Evolutionary conservation across 2,888 invertebrate species (phyloP).

Genomic region (Trisateles emortualis): DNA sequence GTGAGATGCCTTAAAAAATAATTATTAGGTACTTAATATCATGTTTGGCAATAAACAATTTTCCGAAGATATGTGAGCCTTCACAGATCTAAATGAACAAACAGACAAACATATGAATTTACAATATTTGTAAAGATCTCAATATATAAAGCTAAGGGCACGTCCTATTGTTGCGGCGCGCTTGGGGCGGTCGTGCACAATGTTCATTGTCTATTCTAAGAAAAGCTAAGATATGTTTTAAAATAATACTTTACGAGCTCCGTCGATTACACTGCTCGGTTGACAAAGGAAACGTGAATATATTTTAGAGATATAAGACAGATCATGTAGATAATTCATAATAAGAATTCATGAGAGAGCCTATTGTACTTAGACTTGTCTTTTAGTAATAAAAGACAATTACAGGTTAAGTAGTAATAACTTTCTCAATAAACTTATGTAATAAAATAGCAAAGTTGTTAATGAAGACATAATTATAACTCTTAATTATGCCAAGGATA

Average conservation of each 20-base stretch:
- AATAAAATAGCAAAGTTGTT: neutral
- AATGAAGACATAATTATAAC: neutral
- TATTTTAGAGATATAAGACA: constrained; percentile 25
- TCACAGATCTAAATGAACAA: neutral
- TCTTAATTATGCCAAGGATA: too few relatives aligned
- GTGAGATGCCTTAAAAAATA: too few relatives aligned
- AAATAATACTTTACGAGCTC: constrained; percentile 59
- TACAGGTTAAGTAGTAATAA: neutral
- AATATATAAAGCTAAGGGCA: constrained; percentile 60
- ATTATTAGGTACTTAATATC: too few relatives aligned
- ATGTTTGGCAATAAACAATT: too few relatives aligned
- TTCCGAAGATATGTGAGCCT: neutral
- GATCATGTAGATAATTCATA: constrained; percentile 16
- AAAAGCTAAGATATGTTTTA: constrained; percentile 59
- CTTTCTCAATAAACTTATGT: neutral
- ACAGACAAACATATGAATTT: constrained; percentile 1
- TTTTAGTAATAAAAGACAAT: neutral
- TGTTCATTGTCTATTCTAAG: constrained; percentile 76
- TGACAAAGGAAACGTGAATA: constrained; percentile 47
- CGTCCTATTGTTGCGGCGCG: constrained; percentile 60
- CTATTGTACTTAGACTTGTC: neutral
- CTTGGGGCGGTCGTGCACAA: constrained; percentile 71
- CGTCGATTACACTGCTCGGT: constrained; percentile 42
- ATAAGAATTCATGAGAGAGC: neutral
- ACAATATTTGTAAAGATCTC: constrained; percentile 43